These are phyloP conservation scores for Apis dorsata DNA, from an alignment of 1,140 invertebrate species.

Conservation along the genomic window DNA sequence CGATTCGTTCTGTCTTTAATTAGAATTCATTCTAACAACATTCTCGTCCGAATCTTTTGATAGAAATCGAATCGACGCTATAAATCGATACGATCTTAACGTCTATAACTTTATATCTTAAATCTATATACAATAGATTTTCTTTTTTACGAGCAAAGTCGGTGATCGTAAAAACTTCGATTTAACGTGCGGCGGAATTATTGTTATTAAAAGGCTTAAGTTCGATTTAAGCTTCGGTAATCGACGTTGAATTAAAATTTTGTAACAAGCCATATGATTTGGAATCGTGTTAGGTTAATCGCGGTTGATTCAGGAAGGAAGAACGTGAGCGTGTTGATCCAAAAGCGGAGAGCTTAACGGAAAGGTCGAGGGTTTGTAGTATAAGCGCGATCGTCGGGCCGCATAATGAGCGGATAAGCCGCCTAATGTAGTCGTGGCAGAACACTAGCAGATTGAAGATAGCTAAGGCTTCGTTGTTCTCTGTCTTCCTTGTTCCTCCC, in stretches of 20 bases:
- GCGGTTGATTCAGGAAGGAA: slow-evolving; percentile 26
- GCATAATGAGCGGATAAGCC: slow-evolving; percentile 71
- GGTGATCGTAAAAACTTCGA: background rate
- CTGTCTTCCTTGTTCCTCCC: slow-evolving; percentile 35
- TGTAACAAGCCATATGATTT: slow-evolving; percentile 7
- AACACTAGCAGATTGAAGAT: slow-evolving; percentile 55
- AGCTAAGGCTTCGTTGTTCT: slow-evolving; percentile 39
- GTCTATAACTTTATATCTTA: background rate
- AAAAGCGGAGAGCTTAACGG: slow-evolving; percentile 39
- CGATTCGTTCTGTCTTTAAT: slow-evolving; percentile 2
- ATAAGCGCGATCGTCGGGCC: slow-evolving; percentile 61
- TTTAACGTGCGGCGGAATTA: background rate
- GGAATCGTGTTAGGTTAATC: slow-evolving; percentile 35
- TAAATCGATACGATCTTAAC: background rate
- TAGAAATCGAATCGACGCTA: background rate
- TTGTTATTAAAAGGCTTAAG: background rate
- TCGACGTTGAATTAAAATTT: slow-evolving; percentile 30
- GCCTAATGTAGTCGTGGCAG: slow-evolving; percentile 67
- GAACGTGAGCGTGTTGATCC: slow-evolving; percentile 47
- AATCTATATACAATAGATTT: background rate
- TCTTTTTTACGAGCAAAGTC: background rate
- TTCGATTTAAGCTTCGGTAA: background rate
- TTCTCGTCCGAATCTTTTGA: background rate
- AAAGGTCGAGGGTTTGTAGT: slow-evolving; percentile 29
- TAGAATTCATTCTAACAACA: background rate